Conservation (phyloP, 2,888 invertebrate genomes). For the Amphipyra berbera region DNA sequence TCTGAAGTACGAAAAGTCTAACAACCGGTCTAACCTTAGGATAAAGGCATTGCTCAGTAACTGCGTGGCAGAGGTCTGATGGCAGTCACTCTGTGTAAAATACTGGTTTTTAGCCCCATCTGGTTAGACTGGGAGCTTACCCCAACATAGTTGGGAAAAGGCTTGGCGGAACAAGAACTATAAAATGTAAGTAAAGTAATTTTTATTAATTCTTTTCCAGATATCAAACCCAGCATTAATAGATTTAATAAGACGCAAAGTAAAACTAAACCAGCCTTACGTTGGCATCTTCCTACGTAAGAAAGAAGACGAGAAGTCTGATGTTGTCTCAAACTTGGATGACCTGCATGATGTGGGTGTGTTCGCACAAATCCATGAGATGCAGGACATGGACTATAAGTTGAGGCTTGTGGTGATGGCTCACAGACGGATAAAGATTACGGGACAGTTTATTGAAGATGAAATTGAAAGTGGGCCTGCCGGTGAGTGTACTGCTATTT, state of each 20-base stretch:
- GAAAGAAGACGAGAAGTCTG: slow-evolving; percentile 96
- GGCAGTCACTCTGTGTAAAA: too few species aligned
- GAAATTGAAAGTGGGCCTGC: slow-evolving; percentile 90
- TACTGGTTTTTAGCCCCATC: too few species aligned
- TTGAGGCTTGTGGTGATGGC: slow-evolving; percentile 98
- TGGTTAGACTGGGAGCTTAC: too few species aligned
- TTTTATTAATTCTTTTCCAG: slow-evolving; percentile 79
- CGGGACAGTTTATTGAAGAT: slow-evolving; percentile 94
- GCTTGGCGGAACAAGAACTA: too few species aligned
- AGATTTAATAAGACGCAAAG: slow-evolving; percentile 97
- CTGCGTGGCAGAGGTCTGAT: too few species aligned
- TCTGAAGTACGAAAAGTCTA: too few species aligned
- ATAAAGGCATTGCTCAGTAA: too few species aligned
- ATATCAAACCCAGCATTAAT: slow-evolving; percentile 96
- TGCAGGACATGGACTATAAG: slow-evolving; percentile 98
- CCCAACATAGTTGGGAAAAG: too few species aligned
- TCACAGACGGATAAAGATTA: slow-evolving; percentile 95
- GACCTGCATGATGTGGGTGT: slow-evolving; percentile 98
- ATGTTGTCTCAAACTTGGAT: slow-evolving; percentile 94
- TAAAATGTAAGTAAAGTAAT: too few species aligned
- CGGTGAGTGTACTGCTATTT: slow-evolving; percentile 68
- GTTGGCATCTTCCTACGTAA: slow-evolving; percentile 98
- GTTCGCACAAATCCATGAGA: slow-evolving; percentile 99
- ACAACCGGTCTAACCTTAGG: too few species aligned
- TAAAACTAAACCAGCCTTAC: slow-evolving; percentile 98